Percentiles rank a stretch among this genome's conserved stretches.
Conservation (phyloP, 2,888 invertebrate genomes). For the Rhagonycha fulva region DNA sequence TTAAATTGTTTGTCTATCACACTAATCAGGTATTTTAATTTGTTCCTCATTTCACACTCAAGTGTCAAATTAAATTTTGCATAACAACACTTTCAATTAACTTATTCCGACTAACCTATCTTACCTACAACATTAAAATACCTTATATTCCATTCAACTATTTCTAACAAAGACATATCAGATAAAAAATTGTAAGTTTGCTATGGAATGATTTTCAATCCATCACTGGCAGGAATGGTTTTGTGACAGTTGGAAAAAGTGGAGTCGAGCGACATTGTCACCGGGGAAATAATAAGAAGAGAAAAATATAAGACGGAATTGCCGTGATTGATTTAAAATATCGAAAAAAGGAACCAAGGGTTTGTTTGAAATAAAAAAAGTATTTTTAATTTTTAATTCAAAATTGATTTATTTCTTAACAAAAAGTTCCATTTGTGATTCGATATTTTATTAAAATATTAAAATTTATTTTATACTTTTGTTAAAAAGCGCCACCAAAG, state of each 20-base stretch:
- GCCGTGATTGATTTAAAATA: conserved; percentile 51
- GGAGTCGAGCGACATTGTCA: conserved; percentile 50
- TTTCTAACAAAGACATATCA: conserved; percentile 36
- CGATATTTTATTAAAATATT: background rate
- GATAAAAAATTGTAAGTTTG: conserved; percentile 45
- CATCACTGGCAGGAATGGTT: conserved; percentile 47
- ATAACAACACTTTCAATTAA: conserved; percentile 1
- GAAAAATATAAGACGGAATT: conserved; percentile 48
- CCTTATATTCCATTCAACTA: conserved; percentile 31
- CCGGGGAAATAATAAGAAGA: conserved; percentile 51
- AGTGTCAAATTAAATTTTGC: background rate
- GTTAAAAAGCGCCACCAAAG: background rate
- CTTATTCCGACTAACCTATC: background rate
- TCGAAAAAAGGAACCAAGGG: conserved; percentile 31
- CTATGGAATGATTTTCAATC: conserved; percentile 49
- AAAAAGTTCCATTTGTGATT: background rate
- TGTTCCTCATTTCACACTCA: background rate
- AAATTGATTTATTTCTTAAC: background rate
- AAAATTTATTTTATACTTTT: background rate
- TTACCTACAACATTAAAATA: background rate
- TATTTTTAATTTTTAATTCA: background rate
- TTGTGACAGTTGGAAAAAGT: conserved; percentile 47
- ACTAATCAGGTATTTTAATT: background rate
- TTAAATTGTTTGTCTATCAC: background rate
- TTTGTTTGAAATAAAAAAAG: background rate